Base-by-base conservation (phyloP, 2,113 vertebrate species). In the Neolamprologus brichardi region DNA sequence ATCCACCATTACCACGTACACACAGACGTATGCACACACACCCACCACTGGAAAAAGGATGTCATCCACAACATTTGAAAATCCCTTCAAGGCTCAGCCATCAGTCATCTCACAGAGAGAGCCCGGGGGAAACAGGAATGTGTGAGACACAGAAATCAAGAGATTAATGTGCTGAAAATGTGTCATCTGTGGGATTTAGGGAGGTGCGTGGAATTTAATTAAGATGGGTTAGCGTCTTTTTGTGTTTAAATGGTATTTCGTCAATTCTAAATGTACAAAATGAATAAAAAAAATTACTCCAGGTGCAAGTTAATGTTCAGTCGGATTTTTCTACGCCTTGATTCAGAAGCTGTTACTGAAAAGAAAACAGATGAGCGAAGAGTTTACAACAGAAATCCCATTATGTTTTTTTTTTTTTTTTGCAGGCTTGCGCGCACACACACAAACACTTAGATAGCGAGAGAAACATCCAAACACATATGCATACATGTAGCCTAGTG, bases 151-250 rank as follows among this genome's bases (percentile, higher is more conserved):
- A 86, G 17, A 80, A 84, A 84, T 51, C 0, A 0, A 0, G 30
- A 83, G 86, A 90, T 88, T 82, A 62, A 89, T 88, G 77, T 39
- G 44, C 28, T 60, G 46, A 88, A 90, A 87, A 89, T 58, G 20
- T 64, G 87, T 83, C 81, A 87, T 79, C 30, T 72, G 83, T 81
- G 70, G 80, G 84, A 89, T 90, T 84, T 56, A 86, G 37, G 34
- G 80, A 90, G 20, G 79, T 87, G 72, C 81, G 25, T 18, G 30
- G 77, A 85, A 81, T 90, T 83, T 62, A 88, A 89, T 83, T 89
- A 90, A 77, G 23, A 90, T 49, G 58, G 7, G 30, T n/a, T 30
- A 79, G 67, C 20, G n/a, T 78, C 23, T 37, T 82, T 80, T 28
- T 37, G 32, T 37, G 10, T 75, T 53, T 37, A 41, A 84, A 18